Base-by-base conservation (phyloP, 2,113 vertebrate genomes). In the Colinus virginianus region DNA sequence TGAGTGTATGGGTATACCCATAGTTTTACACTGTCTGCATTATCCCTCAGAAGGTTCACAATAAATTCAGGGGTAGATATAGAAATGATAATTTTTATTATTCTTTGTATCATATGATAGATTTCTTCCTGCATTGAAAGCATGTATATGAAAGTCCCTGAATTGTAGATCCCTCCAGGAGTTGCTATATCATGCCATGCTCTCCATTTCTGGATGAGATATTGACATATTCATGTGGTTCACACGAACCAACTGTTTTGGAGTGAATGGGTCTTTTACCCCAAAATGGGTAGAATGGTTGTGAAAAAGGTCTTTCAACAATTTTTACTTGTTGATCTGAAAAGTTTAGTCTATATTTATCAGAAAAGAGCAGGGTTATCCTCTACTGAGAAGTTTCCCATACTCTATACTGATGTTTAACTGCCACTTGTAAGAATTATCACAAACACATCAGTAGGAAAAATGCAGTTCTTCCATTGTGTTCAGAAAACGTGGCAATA, bases 351-450 rank as follows among this genome's bases (percentile, higher is more conserved):
- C 38, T 81, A 5, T 82, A 28, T 72, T 91, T 88, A 19, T 56
- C 28, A 71, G 74, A 80, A 32, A 42, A 61, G 34, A n/a, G 40
- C 20, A 36, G 83, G 28, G 20, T 7, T 63, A 45, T 72, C 28
- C 30, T 82, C 53, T 87, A 3, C 26, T 63, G 48, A 32, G 80
- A 92, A 80, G 30, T 40, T 64, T 66, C 61, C 38, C 20, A 63
- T 88, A 62, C 56, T 90, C 59, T 62, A 26, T 84, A 80, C 90
- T 80, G 70, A 13, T 90, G 42, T 88, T 86, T 90, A 87, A 64
- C 62, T 69, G 46, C 71, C 80, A 90, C 71, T 80, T 93, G 28
- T 75, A 83, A 95, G 84, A 94, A 87, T 92, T 87, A 95, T 42
- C 15, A 40, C 78, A 80, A 90, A 68, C 42, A 55, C 62, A 91